A percentile compares a stretch with the other conserved stretches of the same genome.
Evolutionary conservation across 2,113 vertebrate genomes (phyloP).

Genomic region (Tamias sibiricus): DNA sequence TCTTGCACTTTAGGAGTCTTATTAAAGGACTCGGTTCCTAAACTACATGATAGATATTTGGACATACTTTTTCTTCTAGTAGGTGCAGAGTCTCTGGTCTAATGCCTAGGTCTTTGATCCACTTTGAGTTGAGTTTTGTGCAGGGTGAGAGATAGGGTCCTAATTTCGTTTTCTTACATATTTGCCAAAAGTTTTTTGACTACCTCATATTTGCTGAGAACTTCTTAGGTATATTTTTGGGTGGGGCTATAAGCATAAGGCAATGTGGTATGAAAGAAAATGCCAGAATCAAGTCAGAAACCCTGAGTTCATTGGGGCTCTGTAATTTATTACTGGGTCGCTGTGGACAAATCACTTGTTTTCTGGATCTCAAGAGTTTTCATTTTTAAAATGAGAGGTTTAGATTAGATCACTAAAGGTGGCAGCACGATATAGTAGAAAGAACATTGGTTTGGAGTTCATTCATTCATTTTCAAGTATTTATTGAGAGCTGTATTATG

Average conservation of each 20-base stretch:
- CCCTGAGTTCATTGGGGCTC: not conserved
- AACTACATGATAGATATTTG: too few species aligned
- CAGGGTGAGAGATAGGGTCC: too few species aligned
- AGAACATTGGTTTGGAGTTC: slow-evolving; percentile 27
- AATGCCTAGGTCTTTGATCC: too few species aligned
- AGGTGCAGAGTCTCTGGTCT: too few species aligned
- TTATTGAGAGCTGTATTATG: not conserved
- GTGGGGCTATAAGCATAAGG: not conserved
- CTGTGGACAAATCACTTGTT: slow-evolving; percentile 8
- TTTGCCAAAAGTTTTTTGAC: slow-evolving; percentile 17
- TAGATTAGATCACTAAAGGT: slow-evolving; percentile 22
- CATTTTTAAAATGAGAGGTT: slow-evolving; percentile 23
- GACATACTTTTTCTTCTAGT: too few species aligned
- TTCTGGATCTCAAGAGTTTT: slow-evolving; percentile 32
- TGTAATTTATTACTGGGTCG: not conserved
- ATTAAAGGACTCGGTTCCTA: too few species aligned
- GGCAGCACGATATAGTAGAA: slow-evolving; percentile 5
- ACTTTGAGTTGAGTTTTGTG: too few species aligned
- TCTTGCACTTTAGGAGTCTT: too few species aligned
- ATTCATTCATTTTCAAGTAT: not conserved
- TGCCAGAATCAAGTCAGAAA: slow-evolving; percentile 20
- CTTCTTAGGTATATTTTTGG: slow-evolving; percentile 30
- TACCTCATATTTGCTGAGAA: not conserved
- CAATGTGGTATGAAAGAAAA: slow-evolving; percentile 38
- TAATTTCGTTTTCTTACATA: not conserved